Conservation (phyloP, 2,113 vertebrate species). For the Myrmecobius fasciatus region DNA sequence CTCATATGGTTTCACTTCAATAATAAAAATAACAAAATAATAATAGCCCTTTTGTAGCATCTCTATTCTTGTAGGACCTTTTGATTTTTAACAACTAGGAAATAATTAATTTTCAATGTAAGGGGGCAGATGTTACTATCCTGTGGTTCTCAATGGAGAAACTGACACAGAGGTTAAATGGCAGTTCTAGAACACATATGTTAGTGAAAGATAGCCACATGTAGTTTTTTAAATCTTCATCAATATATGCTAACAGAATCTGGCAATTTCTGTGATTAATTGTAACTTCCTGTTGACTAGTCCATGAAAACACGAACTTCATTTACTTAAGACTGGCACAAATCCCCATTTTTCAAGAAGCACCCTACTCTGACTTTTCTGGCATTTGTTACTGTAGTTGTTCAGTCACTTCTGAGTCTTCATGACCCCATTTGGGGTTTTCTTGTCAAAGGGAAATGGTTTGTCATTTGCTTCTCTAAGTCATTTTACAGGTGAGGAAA, state of each 20-base stretch:
- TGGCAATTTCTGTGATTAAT: not conserved
- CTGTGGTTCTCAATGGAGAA: rapidly evolving
- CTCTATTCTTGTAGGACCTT: not conserved
- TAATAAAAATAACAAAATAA: not conserved
- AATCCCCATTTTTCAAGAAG: not conserved
- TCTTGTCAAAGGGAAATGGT: not conserved
- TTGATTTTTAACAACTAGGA: not conserved
- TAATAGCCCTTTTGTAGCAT: not conserved
- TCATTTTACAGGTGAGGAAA: not conserved
- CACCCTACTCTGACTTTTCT: not conserved
- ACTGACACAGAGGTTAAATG: rapidly evolving
- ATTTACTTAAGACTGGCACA: not conserved
- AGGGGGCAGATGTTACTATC: not conserved
- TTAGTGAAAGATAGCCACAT: not conserved
- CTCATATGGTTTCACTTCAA: conserved; percentile 8
- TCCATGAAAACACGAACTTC: not conserved
- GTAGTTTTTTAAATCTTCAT: not conserved
- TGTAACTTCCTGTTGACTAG: not conserved
- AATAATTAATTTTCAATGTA: not conserved
- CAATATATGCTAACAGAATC: not conserved
- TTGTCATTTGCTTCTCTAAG: not conserved
- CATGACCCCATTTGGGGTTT: not conserved
- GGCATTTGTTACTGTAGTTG: not conserved
- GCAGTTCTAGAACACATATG: rapidly evolving
- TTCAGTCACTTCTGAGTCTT: no score